Evolutionary conservation across 2,888 invertebrate genomes (phyloP).

Genomic region (Drosophila neotestacea): DNA sequence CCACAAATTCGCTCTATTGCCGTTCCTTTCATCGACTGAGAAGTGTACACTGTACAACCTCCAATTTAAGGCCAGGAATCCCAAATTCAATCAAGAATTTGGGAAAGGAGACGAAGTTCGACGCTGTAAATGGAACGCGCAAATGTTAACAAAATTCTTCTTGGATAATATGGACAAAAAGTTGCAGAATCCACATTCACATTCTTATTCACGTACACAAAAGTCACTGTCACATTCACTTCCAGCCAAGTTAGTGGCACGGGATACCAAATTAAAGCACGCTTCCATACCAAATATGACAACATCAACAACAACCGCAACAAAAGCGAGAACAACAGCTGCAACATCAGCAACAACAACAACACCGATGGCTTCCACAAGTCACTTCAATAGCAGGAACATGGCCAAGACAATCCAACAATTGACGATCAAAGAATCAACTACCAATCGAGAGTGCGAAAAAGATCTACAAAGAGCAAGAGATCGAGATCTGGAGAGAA

Average conservation of each 20-base stretch:
- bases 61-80: not conserved
- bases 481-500: slow-evolving; percentile 1
- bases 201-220: not conserved
- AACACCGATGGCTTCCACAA: not conserved
- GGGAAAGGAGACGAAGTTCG: not conserved
- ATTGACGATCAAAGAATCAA: slow-evolving; percentile 11
- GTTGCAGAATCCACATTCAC: slow-evolving; percentile 31
- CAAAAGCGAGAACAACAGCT: not conserved
- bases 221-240: slow-evolving; percentile 6
- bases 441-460: not conserved
- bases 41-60: no score
- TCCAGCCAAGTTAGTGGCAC: slow-evolving; percentile 32
- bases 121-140: slow-evolving; percentile 56
- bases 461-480: not conserved
- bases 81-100: not conserved
- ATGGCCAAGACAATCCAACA: slow-evolving; percentile 11
- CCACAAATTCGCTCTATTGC: slow-evolving; percentile 33
- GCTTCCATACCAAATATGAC: slow-evolving; percentile 7
- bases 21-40: slow-evolving; percentile 8
- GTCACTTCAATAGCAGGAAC: slow-evolving; percentile 1
- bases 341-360: not conserved
- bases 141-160: slow-evolving; percentile 55
- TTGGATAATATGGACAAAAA: slow-evolving; percentile 66
- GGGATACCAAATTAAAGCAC: slow-evolving; percentile 42
- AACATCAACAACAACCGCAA: not conserved